phyloP scores from a whole-genome alignment of 2,888 invertebrate genomes.

The Cephus spinipes region DNA sequence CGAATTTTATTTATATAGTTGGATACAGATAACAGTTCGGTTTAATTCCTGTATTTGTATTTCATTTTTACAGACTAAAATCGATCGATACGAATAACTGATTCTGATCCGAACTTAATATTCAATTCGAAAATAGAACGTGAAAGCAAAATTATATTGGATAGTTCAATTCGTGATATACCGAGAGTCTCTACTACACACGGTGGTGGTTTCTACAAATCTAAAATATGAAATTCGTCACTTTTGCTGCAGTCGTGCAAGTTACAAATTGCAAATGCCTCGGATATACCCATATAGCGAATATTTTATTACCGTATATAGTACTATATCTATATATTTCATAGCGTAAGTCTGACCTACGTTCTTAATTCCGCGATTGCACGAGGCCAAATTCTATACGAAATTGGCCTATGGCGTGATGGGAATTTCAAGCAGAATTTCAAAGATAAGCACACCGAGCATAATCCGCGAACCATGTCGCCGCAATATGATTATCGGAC shows the following conservation, averaged over 20 bases:
- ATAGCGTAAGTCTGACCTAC: not conserved
- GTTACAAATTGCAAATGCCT: not conserved
- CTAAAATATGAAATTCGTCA: not conserved
- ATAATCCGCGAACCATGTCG: not conserved
- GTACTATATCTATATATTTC: not conserved
- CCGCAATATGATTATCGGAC: not conserved
- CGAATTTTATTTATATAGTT: not conserved
- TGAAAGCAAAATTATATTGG: not conserved
- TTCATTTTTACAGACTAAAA: not conserved
- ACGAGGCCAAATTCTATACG: not conserved
- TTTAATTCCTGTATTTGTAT: not conserved
- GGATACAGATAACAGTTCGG: not conserved
- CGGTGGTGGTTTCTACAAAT: not conserved
- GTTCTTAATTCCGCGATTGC: not conserved
- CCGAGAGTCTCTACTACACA: not conserved
- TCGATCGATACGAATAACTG: not conserved
- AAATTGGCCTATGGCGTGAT: slow-evolving; percentile 21
- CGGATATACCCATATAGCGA: not conserved
- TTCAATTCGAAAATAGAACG: not conserved
- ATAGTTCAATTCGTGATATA: not conserved
- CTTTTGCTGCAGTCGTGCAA: not conserved
- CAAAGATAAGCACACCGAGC: not conserved
- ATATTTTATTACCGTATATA: not conserved
- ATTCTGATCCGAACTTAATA: not conserved
- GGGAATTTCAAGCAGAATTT: slow-evolving; percentile 8